Base-by-base conservation (phyloP, 1,140 invertebrate genomes). In the Calliopsis andreniformis region DNA sequence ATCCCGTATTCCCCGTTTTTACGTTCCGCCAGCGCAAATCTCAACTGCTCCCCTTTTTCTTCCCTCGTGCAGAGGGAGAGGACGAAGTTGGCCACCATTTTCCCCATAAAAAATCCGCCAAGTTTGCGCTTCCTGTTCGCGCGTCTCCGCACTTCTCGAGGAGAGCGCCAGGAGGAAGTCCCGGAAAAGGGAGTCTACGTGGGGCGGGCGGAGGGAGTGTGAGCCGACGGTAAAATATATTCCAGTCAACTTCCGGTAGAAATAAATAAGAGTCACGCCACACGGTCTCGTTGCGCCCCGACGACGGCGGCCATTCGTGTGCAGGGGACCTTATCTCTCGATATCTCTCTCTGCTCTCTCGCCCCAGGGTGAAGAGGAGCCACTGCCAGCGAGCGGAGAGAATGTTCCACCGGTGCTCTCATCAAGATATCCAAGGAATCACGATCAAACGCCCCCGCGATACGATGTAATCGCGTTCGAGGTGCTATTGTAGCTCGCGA, bases 261-360 rank as follows among this genome's bases (percentile, higher is more conserved):
- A 90, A 92, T 92, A 92, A 92, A 92, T 92, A 92, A 92, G 82
- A 92, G 90, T 91, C 91, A 91, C 90, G 89, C 91, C 88, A 90
- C 80, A 80, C 86, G 79, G 85, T 84, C 87, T 83, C 82, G 83
- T 80, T 86, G 84, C 86, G 83, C 79, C 85, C 86, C 83, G 85
- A 82, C 83, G 77, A 79, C 76, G 85, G 83, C 85, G 86, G 82
- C 88, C 82, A 87, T 86, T 88, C 86, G 87, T 87, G 86, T 87
- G 85, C 84, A 82, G 69, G 80, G 84, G 85, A 88, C 84, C 89
- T 90, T 91, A 91, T 90, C 89, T 91, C 86, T 84, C 87, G 86
- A 90, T 90, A 90, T 87, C 88, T 87, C 79, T 63, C 72, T 69
- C 53, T 47, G 32, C 64, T 51, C 56, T 42, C 47, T 49, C 23